Percentiles rank a stretch among this genome's conserved stretches.
phyloP scores from a whole-genome alignment of 2,113 vertebrate species.

The Mellivora capensis region DNA sequence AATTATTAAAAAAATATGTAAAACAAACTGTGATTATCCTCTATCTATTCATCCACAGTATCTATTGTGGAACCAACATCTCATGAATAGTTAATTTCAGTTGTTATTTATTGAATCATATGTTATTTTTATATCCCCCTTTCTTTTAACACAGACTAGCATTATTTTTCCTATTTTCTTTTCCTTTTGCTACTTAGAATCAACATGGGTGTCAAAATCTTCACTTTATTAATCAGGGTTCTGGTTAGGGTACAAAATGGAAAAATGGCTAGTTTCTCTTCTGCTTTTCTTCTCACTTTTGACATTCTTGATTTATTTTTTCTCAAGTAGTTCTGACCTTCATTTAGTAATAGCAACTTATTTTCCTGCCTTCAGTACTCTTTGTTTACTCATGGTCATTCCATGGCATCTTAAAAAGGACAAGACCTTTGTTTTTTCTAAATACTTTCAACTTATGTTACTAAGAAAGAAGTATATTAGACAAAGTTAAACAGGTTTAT shows the following conservation, averaged over 20 bases:
- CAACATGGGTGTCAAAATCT: not conserved
- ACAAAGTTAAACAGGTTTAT: slow-evolving; percentile 19
- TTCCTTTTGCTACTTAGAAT: not conserved
- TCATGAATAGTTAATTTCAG: not conserved
- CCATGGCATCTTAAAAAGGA: not conserved
- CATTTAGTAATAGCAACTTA: not conserved
- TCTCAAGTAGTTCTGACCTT: not conserved
- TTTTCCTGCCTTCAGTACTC: not conserved
- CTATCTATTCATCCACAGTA: not conserved
- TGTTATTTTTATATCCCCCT: not conserved
- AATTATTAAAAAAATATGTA: not conserved
- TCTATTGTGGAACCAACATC: not conserved
- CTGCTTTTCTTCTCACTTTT: not conserved
- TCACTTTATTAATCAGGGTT: not conserved
- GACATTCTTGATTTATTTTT: not conserved
- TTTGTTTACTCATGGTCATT: not conserved
- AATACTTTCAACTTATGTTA: not conserved
- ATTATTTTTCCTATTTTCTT: not conserved
- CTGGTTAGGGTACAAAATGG: not conserved
- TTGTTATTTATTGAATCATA: not conserved
- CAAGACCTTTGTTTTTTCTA: not conserved
- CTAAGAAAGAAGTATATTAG: not conserved
- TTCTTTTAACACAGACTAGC: not conserved
- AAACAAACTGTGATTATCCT: not conserved
- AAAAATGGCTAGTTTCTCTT: not conserved